Evolutionary conservation across 2,888 invertebrate genomes (phyloP).

Genomic region (Perizoma affinitatum): DNA sequence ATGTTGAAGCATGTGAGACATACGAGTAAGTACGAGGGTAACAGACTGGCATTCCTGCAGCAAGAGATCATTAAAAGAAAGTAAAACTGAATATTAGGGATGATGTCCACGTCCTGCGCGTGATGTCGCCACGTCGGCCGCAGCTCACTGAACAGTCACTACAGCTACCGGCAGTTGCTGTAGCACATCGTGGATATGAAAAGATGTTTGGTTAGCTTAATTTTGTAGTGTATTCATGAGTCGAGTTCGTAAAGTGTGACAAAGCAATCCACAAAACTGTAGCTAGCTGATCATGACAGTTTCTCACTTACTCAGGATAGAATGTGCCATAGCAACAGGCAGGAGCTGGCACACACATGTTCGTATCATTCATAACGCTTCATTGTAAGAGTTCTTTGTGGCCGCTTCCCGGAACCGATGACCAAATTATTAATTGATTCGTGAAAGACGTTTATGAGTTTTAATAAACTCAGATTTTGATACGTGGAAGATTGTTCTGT

Average conservation of each 20-base stretch:
- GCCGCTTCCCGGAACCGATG: slow-evolving; percentile 25
- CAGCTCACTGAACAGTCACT: slow-evolving; percentile 3
- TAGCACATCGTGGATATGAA: neutral
- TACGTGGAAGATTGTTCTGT: neutral
- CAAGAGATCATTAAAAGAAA: slow-evolving; percentile 19
- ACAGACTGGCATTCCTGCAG: too few relatives aligned
- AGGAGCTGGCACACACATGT: neutral
- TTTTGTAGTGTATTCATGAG: too few relatives aligned
- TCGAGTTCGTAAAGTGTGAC: too few relatives aligned
- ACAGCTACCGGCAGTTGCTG: neutral
- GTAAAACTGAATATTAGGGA: slow-evolving; percentile 22
- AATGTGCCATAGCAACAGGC: slow-evolving; percentile 1
- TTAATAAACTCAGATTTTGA: slow-evolving; percentile 1
- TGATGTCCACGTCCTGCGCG: slow-evolving; percentile 16
- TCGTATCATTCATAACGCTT: slow-evolving; percentile 27
- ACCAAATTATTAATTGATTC: slow-evolving; percentile 27
- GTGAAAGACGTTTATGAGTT: slow-evolving; percentile 15
- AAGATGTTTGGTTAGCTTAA: too few relatives aligned
- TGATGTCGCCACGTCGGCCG: slow-evolving; percentile 1
- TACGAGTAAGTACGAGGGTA: too few relatives aligned
- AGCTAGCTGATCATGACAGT: too few relatives aligned
- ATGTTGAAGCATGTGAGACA: too few relatives aligned
- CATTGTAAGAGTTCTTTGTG: slow-evolving; percentile 18
- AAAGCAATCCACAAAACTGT: too few relatives aligned
- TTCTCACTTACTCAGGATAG: too few relatives aligned